A percentile compares a stretch with the other conserved stretches of the same genome.
These are phyloP conservation scores for Syngnathus rostellatus DNA, from an alignment of 2,797 vertebrate genomes.

Conservation along the genomic window DNA sequence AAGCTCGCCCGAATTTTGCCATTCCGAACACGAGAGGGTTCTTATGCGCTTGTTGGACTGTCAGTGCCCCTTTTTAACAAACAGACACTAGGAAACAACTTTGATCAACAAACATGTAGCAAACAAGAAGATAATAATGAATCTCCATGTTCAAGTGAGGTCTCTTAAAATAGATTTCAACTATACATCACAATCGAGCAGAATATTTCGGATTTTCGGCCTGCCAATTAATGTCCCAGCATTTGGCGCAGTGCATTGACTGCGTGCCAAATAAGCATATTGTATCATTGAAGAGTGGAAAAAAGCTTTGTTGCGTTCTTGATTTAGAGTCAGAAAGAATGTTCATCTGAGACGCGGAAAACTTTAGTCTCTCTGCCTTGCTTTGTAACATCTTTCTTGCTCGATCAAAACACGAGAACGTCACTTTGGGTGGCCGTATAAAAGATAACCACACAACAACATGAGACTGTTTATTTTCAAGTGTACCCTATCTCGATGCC, in stretches of 20 bases:
- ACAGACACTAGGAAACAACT: constrained; percentile 54
- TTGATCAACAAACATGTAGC: constrained; percentile 68
- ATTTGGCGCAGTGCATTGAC: constrained; percentile 50
- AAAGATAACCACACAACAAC: constrained; percentile 49
- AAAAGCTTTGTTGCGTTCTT: constrained; percentile 45
- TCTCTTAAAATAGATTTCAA: constrained; percentile 64
- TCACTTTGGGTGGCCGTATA: constrained; percentile 57
- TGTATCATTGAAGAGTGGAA: constrained; percentile 39
- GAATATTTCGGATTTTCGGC: constrained; percentile 60
- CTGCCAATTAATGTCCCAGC: constrained; percentile 60
- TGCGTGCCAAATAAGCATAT: constrained; percentile 61
- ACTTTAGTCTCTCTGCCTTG: constrained; percentile 45
- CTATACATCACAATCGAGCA: constrained; percentile 55
- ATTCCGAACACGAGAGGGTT: constrained; percentile 11
- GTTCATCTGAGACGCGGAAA: constrained; percentile 40
- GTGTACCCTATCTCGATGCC: constrained; percentile 29
- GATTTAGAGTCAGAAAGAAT: constrained; percentile 45
- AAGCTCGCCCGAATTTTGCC: constrained; percentile 23
- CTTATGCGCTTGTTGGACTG: constrained; percentile 42
- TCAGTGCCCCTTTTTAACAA: constrained; percentile 57
- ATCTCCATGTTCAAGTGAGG: constrained; percentile 53
- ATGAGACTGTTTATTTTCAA: constrained; percentile 52
- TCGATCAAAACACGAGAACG: constrained; percentile 55
- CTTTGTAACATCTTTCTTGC: constrained; percentile 47
- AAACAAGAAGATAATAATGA: constrained; percentile 64